phyloP scores from a whole-genome alignment of 2,113 vertebrate genomes.

The Tragelaphus imberbis region DNA sequence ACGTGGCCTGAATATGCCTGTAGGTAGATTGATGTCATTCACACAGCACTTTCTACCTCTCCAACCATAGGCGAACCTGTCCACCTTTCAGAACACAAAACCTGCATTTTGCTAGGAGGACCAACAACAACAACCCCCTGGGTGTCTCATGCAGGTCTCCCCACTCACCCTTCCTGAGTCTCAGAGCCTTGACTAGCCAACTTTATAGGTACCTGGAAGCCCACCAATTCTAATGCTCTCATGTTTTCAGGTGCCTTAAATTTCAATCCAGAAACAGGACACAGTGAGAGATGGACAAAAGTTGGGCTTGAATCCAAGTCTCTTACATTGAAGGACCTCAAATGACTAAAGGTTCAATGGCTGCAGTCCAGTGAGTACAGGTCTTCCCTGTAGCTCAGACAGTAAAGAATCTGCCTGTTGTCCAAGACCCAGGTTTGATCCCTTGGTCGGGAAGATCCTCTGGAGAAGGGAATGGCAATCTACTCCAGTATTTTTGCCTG shows the following conservation, averaged over 20 bases:
- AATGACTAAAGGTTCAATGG: not conserved
- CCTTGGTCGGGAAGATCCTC: not conserved
- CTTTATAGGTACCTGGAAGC: too few species aligned
- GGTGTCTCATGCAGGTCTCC: not conserved
- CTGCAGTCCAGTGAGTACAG: not conserved
- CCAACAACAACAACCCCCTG: not conserved
- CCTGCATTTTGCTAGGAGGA: not conserved
- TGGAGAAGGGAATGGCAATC: not conserved
- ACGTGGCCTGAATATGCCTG: not conserved
- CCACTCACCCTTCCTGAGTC: not conserved
- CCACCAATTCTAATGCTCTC: not conserved
- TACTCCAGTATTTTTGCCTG: not conserved
- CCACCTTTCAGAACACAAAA: not conserved
- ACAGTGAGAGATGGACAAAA: not conserved
- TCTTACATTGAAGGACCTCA: not conserved
- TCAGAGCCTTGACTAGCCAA: not conserved
- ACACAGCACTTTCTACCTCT: not conserved
- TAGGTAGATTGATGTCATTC: rapidly evolving
- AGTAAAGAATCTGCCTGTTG: not conserved
- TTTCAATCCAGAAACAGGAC: not conserved
- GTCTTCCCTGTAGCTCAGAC: not conserved
- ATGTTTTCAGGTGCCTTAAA: not conserved
- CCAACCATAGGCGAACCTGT: not conserved
- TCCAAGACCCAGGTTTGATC: not conserved
- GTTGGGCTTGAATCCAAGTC: not conserved